Base-by-base conservation (phyloP, 2,888 invertebrate genomes). In the Parelbella ahira region DNA sequence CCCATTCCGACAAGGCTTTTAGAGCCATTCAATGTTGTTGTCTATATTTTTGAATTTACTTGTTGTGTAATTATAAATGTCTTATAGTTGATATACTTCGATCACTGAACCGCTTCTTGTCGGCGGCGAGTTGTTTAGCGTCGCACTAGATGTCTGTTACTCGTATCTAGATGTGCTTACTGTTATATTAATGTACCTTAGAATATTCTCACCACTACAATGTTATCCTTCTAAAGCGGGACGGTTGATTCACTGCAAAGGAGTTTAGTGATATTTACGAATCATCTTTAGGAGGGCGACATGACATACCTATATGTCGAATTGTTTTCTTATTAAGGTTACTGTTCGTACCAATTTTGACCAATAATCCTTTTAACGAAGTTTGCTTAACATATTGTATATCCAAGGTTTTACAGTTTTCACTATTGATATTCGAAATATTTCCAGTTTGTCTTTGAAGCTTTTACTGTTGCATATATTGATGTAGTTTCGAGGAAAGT, bases 1-100 rank as follows among this genome's bases (percentile, higher is more conserved):
- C 86, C 38, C 94, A 47, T 95, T 95, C 88, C 91, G 95, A 73
- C 94, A 94, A 91, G 93, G 94, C 76, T 93, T 94, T 83, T 91
- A 86, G 77, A 75, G 69, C 59, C 43, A 60, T 68, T 78, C 67
- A 68, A 66, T 80, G 78, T 82, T 82, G 82, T 86, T 84, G 80
- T 80, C 72, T 68, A 72, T 70, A 73, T 77, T 77, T 80, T 76
- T 77, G 54, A 78, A 79, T 68, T 76, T 74, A 80, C 78, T 86
- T 87, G 86, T 87, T 87, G 86, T 86, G 77, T 86, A 86, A 71
- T 84, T 83, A 76, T 86, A 81, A 80, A 80, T 75, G 76, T 82
- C 68, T 69, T 73, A 70, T 74, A 78, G 74, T 70, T 68, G 70
- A 70, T 72, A 75, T 58, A 70, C 67, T 82, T 84, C 86, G 86